Percentiles rank a stretch among this genome's conserved stretches.
Evolutionary conservation across 2,797 vertebrate genomes (phyloP).

Genomic region (Todus mexicanus): DNA sequence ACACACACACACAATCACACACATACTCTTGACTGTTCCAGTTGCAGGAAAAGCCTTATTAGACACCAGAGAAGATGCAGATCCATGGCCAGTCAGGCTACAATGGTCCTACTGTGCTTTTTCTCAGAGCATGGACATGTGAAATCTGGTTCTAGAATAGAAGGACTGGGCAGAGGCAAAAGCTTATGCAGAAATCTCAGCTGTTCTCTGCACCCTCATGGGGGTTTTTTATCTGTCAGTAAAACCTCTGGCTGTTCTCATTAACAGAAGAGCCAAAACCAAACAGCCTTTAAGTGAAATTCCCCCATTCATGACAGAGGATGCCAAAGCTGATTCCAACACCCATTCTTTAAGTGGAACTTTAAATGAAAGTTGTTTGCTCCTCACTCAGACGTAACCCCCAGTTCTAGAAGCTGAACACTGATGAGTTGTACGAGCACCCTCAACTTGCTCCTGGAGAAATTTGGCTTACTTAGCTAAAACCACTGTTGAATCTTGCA

Average conservation of each 20-base stretch:
- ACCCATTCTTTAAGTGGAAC: not conserved
- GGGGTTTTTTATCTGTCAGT: not conserved
- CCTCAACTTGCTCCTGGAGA: not conserved
- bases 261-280: not conserved
- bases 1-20: too few relatives aligned
- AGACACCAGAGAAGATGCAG: not conserved
- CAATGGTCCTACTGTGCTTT: not conserved
- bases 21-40: not conserved
- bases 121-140: not conserved
- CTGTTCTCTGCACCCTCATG: not conserved
- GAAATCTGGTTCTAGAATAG: not conserved
- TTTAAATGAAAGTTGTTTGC: not conserved
- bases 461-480: not conserved
- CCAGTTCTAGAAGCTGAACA: not conserved
- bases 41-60: not conserved
- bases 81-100: not conserved
- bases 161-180: not conserved
- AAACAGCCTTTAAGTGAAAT: not conserved
- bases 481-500: not conserved
- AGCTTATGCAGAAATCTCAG: not conserved
- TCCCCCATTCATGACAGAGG: not conserved
- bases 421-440: not conserved
- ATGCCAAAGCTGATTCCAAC: not conserved
- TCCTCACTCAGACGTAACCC: not conserved
- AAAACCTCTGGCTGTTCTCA: not conserved